Evolutionary conservation across 2,113 vertebrate species (phyloP), one percentile per base, ranked within the genome.

Genomic region (Lophochroa leadbeateri): DNA sequence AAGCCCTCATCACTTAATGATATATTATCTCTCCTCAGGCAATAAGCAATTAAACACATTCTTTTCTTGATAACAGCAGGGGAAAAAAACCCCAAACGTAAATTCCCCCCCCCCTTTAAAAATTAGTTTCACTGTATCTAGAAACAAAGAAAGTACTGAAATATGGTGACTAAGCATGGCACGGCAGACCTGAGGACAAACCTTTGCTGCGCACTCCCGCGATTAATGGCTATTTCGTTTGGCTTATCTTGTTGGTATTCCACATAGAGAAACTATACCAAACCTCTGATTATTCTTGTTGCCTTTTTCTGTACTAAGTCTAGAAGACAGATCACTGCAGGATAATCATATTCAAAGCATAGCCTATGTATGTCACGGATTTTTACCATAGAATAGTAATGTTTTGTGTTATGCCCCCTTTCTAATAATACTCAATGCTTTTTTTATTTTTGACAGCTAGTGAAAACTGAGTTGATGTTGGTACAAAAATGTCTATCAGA

Each of bases 11-110:
- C 91, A 85, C 29, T 78, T 70, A 29, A 17, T 58, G 60, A 94
- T 27, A 25, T 3, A 78, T 37, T 86, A 35, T 67, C 68, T 69
- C 47, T 82, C 74, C 47, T 37, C 43, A 9, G 53, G 74, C 65
- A 93, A 71, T 35, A 89, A 82, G 52, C 69, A 95, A 93, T 90
- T 94, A 92, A 87, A 87, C 17, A 88, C 58, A 65, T 80, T 86
- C 47, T 35, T 82, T 72, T 65, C 58, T 65, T 13, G 39, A 25
- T 39, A 86, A 74, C 7, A 61, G 7, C 2, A 50, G 17, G 3
- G 5, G 24, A 39, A 60, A 65, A 82, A 31, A 5, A 5, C 4
- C 24, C 18, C 20, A n/a, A 58, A 37, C 2, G 4, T 61, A 29
- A 29, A n/a, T 25, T 25, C 7, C 24, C 13, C 24, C 2, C 1